Evolutionary conservation across 2,797 vertebrate species (phyloP), one percentile per base, ranked within the genome.

Genomic region (Acrossocheilus wenchowensis): DNA sequence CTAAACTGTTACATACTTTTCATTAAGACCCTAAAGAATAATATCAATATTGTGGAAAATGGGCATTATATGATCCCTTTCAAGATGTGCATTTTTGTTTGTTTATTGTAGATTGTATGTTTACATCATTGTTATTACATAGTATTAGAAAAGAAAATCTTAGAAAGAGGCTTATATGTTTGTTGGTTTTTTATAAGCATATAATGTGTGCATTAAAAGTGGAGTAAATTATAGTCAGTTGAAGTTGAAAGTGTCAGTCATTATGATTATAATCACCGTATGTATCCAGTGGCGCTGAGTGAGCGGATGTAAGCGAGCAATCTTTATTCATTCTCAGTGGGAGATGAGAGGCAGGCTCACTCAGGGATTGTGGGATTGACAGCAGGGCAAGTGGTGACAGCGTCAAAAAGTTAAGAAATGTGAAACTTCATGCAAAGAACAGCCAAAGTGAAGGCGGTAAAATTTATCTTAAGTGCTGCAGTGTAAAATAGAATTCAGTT

Each of bases 271-370:
- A 80, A 30, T 64, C 41, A 80, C 78, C 0, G 2, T 80, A 21
- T 80, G 57, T 64, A 80, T 80, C 78, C 39, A 80, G 57, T 80
- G n/a, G n/a, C 10, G 17, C 41, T 64, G 78, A 45, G 78, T 30
- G 57, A 80, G 39, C 39, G n/a, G 39, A 80, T 64, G 57, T 80
- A 45, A 80, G 78, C 3, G 5, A 80, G 39, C 41, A 6, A 30
- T 80, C n/a, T 80, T 80, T 64, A 64, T 80, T 80, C 57, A 64
- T 80, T 80, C 78, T 80, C 78, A 64, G 78, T 45, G 78, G 78
- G 78, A 79, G 78, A 43, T 45, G 78, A 45, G n/a, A 64, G 21
- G 36, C 23, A 7, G 52, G 36, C 54, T 78, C 54, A 10, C 54
- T 60, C 23, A 60, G n/a, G 41, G 78, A 80, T 80, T 80, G 15